phyloP scores from a whole-genome alignment of 2,113 vertebrate genomes.

The Acrocephalus arundinaceus region DNA sequence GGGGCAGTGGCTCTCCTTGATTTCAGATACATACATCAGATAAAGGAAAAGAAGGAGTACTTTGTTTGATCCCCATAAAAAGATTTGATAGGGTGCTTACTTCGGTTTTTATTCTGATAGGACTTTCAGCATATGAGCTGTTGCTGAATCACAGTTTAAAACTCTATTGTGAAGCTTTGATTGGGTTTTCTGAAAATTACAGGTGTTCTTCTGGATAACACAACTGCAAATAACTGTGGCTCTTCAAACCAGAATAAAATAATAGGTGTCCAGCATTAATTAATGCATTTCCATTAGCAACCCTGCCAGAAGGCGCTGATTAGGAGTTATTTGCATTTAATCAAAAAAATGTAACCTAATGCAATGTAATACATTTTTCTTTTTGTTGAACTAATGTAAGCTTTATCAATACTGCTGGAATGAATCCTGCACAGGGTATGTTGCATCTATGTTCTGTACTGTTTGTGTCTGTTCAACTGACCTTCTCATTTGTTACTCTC shows the following conservation, averaged over 20 bases:
- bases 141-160: not conserved
- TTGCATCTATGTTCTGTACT: not conserved
- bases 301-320: conserved; percentile 8
- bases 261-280: conserved; percentile 21
- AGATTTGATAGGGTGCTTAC: not conserved
- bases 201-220: not conserved
- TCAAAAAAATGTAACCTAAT: conserved; percentile 54
- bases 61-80: not conserved
- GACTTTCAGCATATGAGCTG: not conserved
- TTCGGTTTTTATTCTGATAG: not conserved
- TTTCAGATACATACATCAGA: not conserved
- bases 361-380: conserved; percentile 2
- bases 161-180: not conserved
- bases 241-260: conserved; percentile 17
- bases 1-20: not conserved
- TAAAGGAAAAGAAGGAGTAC: not conserved
- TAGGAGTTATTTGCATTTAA: conserved; percentile 54
- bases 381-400: conserved; percentile 38
- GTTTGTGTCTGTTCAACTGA: conserved; percentile 19
- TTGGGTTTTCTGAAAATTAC: not conserved
- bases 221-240: not conserved
- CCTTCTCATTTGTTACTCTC: conserved; percentile 17
- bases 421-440: not conserved
- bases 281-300: conserved; percentile 48
- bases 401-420: conserved; percentile 1